phyloP scores from a whole-genome alignment of 2,888 invertebrate genomes.

The Xylota segnis region DNA sequence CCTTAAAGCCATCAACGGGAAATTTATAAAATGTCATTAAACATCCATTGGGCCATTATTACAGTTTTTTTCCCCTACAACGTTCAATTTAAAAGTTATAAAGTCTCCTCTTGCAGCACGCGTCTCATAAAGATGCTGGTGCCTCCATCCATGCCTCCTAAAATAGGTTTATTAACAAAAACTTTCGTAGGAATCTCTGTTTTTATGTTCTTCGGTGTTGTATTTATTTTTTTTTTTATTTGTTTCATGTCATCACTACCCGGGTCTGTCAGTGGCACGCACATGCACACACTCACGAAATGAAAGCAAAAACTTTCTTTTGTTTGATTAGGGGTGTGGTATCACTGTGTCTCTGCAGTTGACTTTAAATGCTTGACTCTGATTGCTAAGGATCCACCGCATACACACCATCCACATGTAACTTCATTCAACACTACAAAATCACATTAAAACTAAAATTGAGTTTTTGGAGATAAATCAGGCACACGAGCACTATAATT shows the following conservation, averaged over 20 bases:
- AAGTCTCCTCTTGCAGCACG: slow-evolving; percentile 40
- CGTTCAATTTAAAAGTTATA: slow-evolving; percentile 69
- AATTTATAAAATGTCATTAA: slow-evolving; percentile 40
- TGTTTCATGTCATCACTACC: slow-evolving; percentile 61
- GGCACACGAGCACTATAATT: slow-evolving; percentile 43
- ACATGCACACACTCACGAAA: slow-evolving; percentile 11
- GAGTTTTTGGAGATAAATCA: slow-evolving; percentile 43
- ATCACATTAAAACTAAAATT: slow-evolving; percentile 49
- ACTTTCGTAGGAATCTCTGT: slow-evolving; percentile 47
- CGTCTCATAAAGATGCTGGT: slow-evolving; percentile 14
- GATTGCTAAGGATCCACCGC: slow-evolving; percentile 19
- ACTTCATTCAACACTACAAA: slow-evolving; percentile 66
- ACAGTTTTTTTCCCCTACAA: slow-evolving; percentile 27
- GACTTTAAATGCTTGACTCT: slow-evolving; percentile 35
- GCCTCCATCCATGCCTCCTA: background rate
- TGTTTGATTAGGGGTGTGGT: slow-evolving; percentile 35
- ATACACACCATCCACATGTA: background rate
- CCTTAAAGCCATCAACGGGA: slow-evolving; percentile 31
- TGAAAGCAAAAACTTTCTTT: slow-evolving; percentile 23
- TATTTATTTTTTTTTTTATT: slow-evolving; percentile 41
- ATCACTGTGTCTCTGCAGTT: slow-evolving; percentile 36
- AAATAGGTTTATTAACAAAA: slow-evolving; percentile 58
- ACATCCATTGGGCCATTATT: slow-evolving; percentile 27
- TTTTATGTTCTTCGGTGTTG: slow-evolving; percentile 55
- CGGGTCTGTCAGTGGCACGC: slow-evolving; percentile 21